Evolutionary conservation across 2,888 invertebrate genomes (phyloP).

Genomic region (Axea sp.): DNA sequence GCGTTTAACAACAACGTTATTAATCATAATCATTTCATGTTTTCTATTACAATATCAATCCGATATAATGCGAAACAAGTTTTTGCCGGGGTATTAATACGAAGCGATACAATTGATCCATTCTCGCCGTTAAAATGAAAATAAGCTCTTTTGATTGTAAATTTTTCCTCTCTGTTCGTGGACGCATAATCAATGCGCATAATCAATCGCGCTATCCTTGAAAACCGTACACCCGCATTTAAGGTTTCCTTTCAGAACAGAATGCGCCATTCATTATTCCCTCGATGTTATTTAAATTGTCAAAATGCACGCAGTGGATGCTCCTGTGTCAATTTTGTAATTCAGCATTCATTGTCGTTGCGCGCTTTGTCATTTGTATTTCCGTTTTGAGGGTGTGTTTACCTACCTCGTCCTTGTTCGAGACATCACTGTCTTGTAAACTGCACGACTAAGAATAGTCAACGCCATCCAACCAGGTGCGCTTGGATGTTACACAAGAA

Average conservation of each 20-base stretch:
- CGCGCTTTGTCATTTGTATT: conserved; percentile 75
- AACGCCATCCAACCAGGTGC: conserved; percentile 75
- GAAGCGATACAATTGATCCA: conserved; percentile 24
- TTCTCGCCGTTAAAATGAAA: conserved; percentile 54
- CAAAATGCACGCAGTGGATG: conserved; percentile 56
- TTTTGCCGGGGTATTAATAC: conserved; percentile 8
- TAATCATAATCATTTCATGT: conserved; percentile 1
- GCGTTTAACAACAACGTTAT: conserved; percentile 2
- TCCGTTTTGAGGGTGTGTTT: conserved; percentile 74
- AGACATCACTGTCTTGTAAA: conserved; percentile 65
- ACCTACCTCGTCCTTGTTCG: conserved; percentile 47
- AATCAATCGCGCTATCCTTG: conserved; percentile 63
- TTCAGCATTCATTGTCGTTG: conserved; percentile 67
- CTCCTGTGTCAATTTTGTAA: conserved; percentile 67
- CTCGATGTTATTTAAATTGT: conserved; percentile 62
- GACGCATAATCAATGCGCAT: conserved; percentile 68
- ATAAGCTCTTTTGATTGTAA: conserved; percentile 49
- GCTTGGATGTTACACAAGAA: conserved; percentile 64
- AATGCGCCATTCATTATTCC: conserved; percentile 49
- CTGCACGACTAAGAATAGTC: conserved; percentile 58
- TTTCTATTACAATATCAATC: too few relatives aligned
- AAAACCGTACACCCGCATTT: conserved; percentile 68
- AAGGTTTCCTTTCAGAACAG: conserved; percentile 43
- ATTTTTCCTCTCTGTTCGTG: conserved; percentile 21
- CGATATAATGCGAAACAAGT: too few relatives aligned